Base-by-base conservation (phyloP, 2,113 vertebrate genomes). In the Micronisus gabar region DNA sequence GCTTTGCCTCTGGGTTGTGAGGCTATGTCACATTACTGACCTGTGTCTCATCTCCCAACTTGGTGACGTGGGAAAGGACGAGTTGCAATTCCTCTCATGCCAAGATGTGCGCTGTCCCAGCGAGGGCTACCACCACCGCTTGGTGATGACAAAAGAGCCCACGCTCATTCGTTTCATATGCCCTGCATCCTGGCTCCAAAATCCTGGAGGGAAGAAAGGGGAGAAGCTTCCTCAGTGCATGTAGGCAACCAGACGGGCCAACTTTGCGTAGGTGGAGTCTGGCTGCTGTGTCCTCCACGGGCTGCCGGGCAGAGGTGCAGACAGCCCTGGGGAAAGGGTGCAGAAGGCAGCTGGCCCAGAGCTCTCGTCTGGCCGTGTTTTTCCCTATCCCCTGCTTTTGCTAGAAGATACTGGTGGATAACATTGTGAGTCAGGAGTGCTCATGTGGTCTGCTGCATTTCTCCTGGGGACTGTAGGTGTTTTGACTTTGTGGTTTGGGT, bases 281-380 rank as follows among this genome's bases (percentile, higher is more conserved):
- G 95, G 83, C 89, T 84, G 55, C 76, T 32, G 8, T 19, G 76
- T 84, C 65, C 81, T 43, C 78, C 1, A 13, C 55, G 52, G 76
- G 75, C 10, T 61, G 38, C 83, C 81, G 76, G 76, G 86, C 56
- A 84, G 65, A 86, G 76, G 52, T 4, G 10, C 83, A 96, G 89
- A 94, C 83, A 87, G 89, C 91, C 94, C 95, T 89, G 83, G 68
- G 89, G 89, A 95, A 93, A 96, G 73, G 68, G 65, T 0, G 6
- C 93, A 93, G 76, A 59, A 81, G 72, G 80, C 1, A 0, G 55
- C 94, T 59, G 68, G 91, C 81, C 55, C 52, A 58, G 59, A 93
- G 56, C 52, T 52, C 36, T 62, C 22, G 47, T 74, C 89, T 91
- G 76, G 83, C 73, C 0, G 0, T 0, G 2, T 63, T 91, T 89